Evolutionary conservation across 1,140 invertebrate genomes (phyloP).

Genomic region (Steinernema feltiae): DNA sequence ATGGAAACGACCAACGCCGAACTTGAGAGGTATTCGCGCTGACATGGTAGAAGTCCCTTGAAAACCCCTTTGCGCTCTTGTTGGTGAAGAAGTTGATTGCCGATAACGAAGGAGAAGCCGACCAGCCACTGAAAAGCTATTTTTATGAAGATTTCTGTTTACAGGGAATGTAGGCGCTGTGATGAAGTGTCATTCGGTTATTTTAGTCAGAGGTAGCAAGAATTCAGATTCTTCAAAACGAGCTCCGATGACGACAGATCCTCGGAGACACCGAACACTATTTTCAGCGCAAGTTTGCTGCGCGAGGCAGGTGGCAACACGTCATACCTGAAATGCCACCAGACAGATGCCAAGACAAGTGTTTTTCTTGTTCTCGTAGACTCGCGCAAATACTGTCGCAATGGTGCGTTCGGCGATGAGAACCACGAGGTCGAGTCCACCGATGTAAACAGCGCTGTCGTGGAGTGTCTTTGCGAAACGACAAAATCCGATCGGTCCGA

Average conservation of each 20-base stretch:
- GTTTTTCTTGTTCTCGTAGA: slow-evolving; percentile 5
- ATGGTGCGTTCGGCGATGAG: slow-evolving; percentile 7
- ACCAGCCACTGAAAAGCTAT: not conserved
- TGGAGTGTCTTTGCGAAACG: slow-evolving; percentile 4
- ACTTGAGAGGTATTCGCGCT: not conserved
- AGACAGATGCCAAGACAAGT: not conserved
- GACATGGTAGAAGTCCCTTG: not conserved
- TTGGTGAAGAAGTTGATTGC: not conserved
- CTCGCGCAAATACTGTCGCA: not conserved
- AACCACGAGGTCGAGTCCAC: not conserved
- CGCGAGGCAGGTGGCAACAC: no score
- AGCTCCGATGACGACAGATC: no score
- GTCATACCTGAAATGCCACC: not conserved
- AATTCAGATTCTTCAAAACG: no score
- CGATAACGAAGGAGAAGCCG: not conserved
- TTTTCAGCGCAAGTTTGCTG: no score
- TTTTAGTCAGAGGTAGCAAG: no score
- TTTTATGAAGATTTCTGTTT: not conserved
- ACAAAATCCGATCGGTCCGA: not conserved
- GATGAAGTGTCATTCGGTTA: not conserved
- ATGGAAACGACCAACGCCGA: not conserved
- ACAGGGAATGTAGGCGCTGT: no score
- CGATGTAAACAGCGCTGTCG: slow-evolving; percentile 14
- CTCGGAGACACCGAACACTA: no score
- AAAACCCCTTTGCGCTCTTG: not conserved